These are phyloP conservation scores for Sinocyclocheilus maitianheensis DNA, from an alignment of 2,113 vertebrate genomes.

Conservation along the genomic window DNA sequence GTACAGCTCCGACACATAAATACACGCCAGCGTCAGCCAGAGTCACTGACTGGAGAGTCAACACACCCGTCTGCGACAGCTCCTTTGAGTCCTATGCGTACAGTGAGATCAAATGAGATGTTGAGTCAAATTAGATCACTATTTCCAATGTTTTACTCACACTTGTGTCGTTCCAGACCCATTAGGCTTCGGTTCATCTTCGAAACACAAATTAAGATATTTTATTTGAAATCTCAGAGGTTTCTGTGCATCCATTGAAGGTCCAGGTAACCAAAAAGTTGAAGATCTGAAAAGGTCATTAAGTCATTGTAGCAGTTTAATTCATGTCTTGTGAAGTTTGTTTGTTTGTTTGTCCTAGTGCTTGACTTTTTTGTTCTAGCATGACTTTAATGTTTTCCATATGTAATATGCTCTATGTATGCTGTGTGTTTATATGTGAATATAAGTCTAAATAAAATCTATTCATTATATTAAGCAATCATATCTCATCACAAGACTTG, in stretches of 20 bases:
- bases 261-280: background rate
- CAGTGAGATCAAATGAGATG: background rate
- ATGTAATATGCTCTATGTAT: background rate
- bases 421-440: background rate
- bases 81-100: conserved; percentile 65
- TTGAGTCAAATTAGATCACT: background rate
- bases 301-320: background rate
- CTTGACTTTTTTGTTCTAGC: too few species aligned
- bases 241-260: background rate
- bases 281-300: background rate
- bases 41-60: conserved; percentile 62
- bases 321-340: background rate
- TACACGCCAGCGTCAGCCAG: conserved; percentile 77
- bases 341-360: too few species aligned
- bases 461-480: background rate
- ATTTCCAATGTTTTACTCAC: background rate
- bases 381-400: background rate
- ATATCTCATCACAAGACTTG: too few species aligned
- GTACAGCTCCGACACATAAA: conserved; percentile 75
- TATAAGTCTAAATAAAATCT: background rate
- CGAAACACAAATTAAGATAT: background rate
- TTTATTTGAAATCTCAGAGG: background rate
- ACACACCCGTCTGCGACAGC: conserved; percentile 64
- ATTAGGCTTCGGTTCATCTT: background rate
- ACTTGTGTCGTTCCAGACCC: background rate